Percentiles rank a stretch among this genome's conserved stretches.
Evolutionary conservation across 2,888 invertebrate genomes (phyloP).

Genomic region (Seladonia tumulorum): DNA sequence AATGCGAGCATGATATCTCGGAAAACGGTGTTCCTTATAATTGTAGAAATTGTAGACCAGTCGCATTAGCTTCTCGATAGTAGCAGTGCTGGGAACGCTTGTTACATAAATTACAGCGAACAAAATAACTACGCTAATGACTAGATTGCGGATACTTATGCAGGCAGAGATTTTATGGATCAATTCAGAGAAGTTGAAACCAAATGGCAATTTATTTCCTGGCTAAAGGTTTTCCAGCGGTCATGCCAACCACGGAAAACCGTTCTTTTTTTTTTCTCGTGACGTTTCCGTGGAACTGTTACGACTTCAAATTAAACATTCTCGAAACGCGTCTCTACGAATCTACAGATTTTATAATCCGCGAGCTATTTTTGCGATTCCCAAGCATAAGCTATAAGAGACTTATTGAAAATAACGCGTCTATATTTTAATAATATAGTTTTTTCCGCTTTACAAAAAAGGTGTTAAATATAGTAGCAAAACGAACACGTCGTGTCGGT

Average conservation of each 20-base stretch:
- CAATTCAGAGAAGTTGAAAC: conserved; percentile 1
- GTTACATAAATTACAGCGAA: neutral
- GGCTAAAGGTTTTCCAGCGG: neutral
- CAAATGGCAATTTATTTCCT: neutral
- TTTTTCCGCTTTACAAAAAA: too few species aligned
- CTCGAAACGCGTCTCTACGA: too few species aligned
- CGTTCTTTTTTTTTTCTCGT: neutral
- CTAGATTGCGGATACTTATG: neutral
- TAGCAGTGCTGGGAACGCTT: neutral
- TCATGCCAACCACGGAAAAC: neutral
- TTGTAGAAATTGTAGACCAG: neutral
- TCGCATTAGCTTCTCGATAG: conserved; percentile 1
- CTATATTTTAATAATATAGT: too few species aligned
- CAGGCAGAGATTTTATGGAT: neutral
- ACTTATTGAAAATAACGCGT: too few species aligned
- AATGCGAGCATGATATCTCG: neutral
- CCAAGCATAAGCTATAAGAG: too few species aligned
- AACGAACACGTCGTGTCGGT: too few species aligned
- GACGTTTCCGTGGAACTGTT: neutral
- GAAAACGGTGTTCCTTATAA: neutral
- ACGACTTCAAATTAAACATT: too few species aligned
- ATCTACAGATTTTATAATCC: too few species aligned
- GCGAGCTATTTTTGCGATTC: too few species aligned
- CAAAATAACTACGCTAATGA: neutral
- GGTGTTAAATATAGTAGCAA: too few species aligned